These are phyloP conservation scores for Loriculus beryllinus DNA, from an alignment of 2,797 vertebrate genomes.

Conservation along the genomic window DNA sequence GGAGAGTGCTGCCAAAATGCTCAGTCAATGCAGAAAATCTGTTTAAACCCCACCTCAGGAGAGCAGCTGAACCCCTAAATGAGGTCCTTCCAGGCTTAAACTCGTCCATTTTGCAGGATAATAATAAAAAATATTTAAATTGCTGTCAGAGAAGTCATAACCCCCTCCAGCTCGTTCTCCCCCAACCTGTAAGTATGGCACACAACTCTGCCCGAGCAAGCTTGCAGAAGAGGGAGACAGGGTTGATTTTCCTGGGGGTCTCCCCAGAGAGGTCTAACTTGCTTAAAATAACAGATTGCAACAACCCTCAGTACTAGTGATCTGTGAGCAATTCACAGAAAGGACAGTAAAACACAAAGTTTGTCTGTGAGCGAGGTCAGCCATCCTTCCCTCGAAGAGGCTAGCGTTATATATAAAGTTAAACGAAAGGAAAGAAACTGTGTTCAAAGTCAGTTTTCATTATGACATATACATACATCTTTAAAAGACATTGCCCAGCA, in stretches of 20 bases:
- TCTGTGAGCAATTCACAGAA: neutral
- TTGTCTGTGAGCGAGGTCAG: neutral
- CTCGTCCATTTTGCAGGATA: neutral
- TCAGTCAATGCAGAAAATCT: neutral
- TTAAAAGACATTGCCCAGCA: neutral
- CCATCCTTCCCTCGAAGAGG: neutral
- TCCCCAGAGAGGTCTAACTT: neutral
- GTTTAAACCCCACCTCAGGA: neutral
- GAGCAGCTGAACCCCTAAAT: neutral
- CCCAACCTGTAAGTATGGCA: neutral
- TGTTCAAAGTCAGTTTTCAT: neutral
- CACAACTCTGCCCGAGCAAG: neutral
- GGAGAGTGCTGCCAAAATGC: neutral
- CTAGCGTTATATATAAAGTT: neutral
- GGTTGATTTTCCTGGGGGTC: neutral
- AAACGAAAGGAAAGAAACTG: neutral
- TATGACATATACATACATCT: neutral
- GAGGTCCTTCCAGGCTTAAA: neutral
- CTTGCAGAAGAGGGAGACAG: neutral
- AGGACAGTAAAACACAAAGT: neutral
- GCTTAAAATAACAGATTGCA: neutral
- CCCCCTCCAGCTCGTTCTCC: neutral
- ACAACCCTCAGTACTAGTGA: neutral
- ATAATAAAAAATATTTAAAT: neutral
- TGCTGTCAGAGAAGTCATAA: rapidly evolving